Conservation (phyloP, 2,888 invertebrate species). For the Tipula vernalis region DNA sequence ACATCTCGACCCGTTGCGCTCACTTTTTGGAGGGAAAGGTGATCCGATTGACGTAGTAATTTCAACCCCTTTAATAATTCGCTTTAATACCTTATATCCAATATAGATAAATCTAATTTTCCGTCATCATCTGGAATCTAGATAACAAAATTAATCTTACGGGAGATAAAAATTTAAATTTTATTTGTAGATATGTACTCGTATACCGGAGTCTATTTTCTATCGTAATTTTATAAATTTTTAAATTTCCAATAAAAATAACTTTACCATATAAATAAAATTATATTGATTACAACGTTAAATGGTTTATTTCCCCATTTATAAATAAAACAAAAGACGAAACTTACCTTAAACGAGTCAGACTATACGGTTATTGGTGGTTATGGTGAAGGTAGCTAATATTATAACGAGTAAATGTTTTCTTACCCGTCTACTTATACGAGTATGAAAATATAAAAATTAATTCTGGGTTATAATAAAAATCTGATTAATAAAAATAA, state of each 20-base stretch:
- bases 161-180: background rate
- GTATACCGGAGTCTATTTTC: background rate
- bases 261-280: background rate
- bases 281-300: background rate
- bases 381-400: too few relatives aligned
- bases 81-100: too few relatives aligned
- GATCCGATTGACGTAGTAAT: too few relatives aligned
- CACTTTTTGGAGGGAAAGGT: too few relatives aligned
- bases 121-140: background rate
- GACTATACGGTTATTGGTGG: too few relatives aligned
- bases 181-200: background rate
- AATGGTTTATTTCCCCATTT: background rate
- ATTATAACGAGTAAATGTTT: background rate
- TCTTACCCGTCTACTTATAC: background rate
- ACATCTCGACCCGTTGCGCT: too few relatives aligned
- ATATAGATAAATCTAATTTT: background rate
- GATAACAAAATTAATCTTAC: background rate
- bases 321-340: background rate
- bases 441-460: background rate
- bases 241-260: background rate
- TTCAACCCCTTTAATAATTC: too few relatives aligned
- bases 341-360: background rate
- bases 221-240: background rate
- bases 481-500: background rate
- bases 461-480: background rate